Evolutionary conservation across 2,113 vertebrate genomes (phyloP).

Genomic region (Caretta caretta): DNA sequence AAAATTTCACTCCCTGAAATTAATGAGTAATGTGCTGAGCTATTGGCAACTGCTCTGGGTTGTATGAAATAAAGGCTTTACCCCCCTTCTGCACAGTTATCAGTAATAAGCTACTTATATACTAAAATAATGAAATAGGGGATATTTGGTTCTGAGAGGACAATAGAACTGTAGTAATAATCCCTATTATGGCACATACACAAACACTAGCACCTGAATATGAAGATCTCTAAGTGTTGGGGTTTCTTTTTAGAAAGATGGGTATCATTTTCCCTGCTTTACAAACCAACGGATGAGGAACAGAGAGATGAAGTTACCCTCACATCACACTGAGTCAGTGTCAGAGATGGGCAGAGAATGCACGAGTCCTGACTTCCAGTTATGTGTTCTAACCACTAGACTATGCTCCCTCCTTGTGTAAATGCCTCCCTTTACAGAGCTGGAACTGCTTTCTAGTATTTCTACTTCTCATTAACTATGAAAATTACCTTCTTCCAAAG

Average conservation of each 20-base stretch:
- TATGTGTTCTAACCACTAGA: not conserved
- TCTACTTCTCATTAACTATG: not conserved
- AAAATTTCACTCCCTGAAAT: conserved; percentile 42
- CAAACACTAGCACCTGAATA: not conserved
- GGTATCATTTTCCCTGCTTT: not conserved
- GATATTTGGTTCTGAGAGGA: not conserved
- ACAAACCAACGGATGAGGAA: not conserved
- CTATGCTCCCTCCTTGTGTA: not conserved
- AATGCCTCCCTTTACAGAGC: not conserved
- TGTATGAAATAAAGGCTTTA: conserved; percentile 20
- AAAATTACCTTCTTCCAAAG: not conserved
- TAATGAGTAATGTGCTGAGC: conserved; percentile 18
- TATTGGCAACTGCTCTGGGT: not conserved
- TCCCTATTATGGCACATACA: not conserved
- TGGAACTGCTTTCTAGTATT: not conserved
- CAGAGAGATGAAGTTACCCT: not conserved
- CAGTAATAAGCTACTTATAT: not conserved
- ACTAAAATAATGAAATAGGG: not conserved
- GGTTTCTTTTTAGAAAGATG: not conserved
- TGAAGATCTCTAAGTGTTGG: not conserved
- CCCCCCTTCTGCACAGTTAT: not conserved
- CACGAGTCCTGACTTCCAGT: not conserved
- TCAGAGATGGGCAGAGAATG: not conserved
- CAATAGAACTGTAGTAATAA: not conserved
- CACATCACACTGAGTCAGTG: not conserved